Percentiles rank a stretch among this genome's conserved stretches.
These are phyloP conservation scores for Mus caroli DNA, from an alignment of 2,797 vertebrate species.

Conservation along the genomic window DNA sequence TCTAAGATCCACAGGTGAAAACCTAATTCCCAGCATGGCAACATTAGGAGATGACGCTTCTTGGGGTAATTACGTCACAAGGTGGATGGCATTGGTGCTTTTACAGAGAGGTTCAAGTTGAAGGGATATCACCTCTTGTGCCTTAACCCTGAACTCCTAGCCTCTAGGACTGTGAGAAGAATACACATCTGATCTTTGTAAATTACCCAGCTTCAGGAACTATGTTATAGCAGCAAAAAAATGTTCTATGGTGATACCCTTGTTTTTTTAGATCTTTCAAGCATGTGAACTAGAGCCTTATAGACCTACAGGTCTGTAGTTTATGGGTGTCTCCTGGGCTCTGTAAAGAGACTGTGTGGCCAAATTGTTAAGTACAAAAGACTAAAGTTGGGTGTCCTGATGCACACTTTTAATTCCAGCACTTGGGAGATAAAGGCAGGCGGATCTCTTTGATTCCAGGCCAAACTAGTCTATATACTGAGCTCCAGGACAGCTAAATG, in stretches of 20 bases:
- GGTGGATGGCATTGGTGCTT: no score
- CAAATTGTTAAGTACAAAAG: neutral
- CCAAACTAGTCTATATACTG: neutral
- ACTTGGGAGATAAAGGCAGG: neutral
- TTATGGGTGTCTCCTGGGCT: neutral
- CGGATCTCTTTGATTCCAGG: neutral
- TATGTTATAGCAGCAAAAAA: neutral
- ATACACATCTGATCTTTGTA: neutral
- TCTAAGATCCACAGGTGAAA: neutral
- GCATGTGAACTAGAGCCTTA: neutral
- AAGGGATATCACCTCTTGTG: neutral
- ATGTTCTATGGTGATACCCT: neutral
- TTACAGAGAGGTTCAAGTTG: neutral
- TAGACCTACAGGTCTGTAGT: neutral
- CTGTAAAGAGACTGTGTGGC: neutral
- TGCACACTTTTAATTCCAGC: neutral
- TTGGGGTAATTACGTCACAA: neutral
- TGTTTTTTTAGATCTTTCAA: neutral
- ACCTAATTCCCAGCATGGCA: neutral
- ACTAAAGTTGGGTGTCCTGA: no score
- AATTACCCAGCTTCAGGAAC: neutral
- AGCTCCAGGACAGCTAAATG: neutral
- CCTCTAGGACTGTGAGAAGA: neutral
- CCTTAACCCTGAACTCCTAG: neutral
- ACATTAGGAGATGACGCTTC: neutral